Conservation (phyloP, 2,113 vertebrate species). For the Vulpes vulpes region DNA sequence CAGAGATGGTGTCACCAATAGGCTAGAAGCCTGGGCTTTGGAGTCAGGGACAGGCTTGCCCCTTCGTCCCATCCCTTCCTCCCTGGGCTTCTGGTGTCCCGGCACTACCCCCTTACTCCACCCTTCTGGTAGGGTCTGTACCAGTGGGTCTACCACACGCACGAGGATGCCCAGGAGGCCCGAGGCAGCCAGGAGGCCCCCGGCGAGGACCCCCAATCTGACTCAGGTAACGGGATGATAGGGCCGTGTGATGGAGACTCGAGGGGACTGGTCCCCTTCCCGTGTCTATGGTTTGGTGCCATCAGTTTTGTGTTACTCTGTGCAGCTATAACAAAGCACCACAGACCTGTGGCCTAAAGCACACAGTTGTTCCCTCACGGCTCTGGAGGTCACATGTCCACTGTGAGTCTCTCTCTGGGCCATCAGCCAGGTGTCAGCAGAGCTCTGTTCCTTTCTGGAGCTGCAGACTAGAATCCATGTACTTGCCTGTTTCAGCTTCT, state of each 20-base stretch:
- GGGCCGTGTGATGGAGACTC: background rate
- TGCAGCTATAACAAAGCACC: rapidly evolving
- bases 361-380: rapidly evolving
- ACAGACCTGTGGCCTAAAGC: background rate
- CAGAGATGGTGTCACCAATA: background rate
- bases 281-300: rapidly evolving
- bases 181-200: constrained; percentile 85
- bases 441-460: background rate
- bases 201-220: constrained; percentile 77
- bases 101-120: background rate
- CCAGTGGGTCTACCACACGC: constrained; percentile 95
- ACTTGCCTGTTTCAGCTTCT: background rate
- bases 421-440: background rate
- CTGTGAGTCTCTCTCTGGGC: background rate
- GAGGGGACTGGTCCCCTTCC: background rate
- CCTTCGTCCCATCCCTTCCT: rapidly evolving
- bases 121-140: constrained; percentile 86
- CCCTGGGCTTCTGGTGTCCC: rapidly evolving
- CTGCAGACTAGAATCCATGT: background rate
- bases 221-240: constrained; percentile 82
- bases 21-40: background rate
- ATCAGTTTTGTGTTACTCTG: background rate
- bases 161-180: constrained; percentile 94
- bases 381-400: background rate
- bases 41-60: rapidly evolving